Conservation (phyloP, 2,113 vertebrate species). For the Boulengeromyrus knoepffleri region DNA sequence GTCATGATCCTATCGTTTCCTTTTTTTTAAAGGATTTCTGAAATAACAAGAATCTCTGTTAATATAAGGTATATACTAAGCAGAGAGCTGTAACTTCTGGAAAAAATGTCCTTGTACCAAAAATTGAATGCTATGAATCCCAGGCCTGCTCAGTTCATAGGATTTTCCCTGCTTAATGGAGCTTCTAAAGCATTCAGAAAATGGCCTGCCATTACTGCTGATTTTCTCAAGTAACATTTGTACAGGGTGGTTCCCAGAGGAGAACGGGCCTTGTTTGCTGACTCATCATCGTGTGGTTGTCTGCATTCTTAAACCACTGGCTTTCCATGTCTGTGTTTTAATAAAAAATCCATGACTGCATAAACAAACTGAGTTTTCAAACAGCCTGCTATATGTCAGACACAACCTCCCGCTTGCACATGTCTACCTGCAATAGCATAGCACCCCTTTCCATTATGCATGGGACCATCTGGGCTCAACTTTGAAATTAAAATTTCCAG, state of each 20-base stretch:
- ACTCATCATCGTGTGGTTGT: slow-evolving; percentile 22
- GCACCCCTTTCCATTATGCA: background rate
- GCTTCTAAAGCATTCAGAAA: background rate
- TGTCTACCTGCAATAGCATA: background rate
- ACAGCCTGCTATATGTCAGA: background rate
- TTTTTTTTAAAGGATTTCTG: background rate
- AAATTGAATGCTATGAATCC: background rate
- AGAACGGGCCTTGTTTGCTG: background rate
- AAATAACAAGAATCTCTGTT: background rate
- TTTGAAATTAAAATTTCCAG: background rate
- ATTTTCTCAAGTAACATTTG: background rate
- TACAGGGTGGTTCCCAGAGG: background rate
- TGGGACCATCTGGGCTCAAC: background rate
- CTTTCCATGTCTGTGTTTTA: slow-evolving; percentile 21
- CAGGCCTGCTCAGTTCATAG: background rate
- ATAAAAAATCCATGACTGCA: background rate
- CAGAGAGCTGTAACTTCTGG: background rate
- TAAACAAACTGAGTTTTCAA: slow-evolving; percentile 16
- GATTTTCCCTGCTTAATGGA: background rate
- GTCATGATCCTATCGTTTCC: background rate
- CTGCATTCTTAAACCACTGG: slow-evolving; percentile 19
- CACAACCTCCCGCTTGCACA: background rate
- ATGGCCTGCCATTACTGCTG: background rate
- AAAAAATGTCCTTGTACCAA: background rate
- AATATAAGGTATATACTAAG: background rate